Evolutionary conservation across 2,797 vertebrate genomes (phyloP), one percentile per base, ranked within the genome.

Genomic region (Sebastes jordani): DNA sequence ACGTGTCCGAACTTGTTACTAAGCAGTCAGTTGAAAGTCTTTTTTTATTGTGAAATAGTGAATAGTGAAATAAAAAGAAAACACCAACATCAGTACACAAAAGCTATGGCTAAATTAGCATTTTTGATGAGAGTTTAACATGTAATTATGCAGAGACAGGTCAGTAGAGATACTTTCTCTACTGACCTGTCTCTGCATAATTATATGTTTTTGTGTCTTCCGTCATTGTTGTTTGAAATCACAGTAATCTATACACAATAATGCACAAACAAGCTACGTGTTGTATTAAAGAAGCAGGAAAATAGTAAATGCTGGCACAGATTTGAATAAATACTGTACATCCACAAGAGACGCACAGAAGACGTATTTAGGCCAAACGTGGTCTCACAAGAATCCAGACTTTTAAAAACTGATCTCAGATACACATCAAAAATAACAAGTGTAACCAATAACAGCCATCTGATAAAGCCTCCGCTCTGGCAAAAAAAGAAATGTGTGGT

Each of bases 301-400:
- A 65, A 52, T 20, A 65, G 23, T 11, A 67, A 73, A 73, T 16
- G 22, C 46, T 49, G 38, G 22, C 32, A 22, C 30, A 54, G 34
- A 55, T 81, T 74, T 42, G 49, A 60, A 86, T 73, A 54, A 58
- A 62, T 59, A 64, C 64, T 27, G 25, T 46, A 42, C 64, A 64
- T 55, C 62, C 30, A 16, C 34, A 42, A 36, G 69, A 80, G 67
- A 81, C 1, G 6, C 30, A 11, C 20, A 4, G 56, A 10, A 74
- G 46, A 78, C 32, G 54, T 76, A 78, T 81, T 75, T 61, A 73
- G 64, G 61, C 36, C 76, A 82, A 78, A 82, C n/a, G n/a, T 4
- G 46, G 46, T 83, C 75, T 78, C 64, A 32, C 13, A 29, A 74
- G 61, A 42, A 62, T 55, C 25, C 29, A 49, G 62, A 70, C 70